These are phyloP conservation scores for Zootoca vivipara DNA, from an alignment of 2,113 vertebrate species.

Conservation along the genomic window DNA sequence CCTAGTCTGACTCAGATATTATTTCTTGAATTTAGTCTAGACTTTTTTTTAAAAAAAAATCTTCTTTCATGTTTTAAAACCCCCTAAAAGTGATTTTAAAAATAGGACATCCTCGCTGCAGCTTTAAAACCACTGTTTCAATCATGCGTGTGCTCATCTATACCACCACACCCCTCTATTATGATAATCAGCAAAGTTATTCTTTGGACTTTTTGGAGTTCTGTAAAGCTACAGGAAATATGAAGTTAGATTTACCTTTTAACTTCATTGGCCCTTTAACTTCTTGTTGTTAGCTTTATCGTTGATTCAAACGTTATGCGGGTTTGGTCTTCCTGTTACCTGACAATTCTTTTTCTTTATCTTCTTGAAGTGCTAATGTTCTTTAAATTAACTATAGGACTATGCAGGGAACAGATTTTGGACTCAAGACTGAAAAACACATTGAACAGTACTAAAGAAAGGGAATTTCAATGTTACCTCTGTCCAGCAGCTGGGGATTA, in stretches of 20 bases:
- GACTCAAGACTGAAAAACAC: neutral
- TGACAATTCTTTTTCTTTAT: neutral
- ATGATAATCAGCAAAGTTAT: too few relatives aligned
- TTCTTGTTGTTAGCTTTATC: neutral
- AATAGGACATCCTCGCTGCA: neutral
- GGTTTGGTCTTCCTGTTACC: constrained; percentile 2
- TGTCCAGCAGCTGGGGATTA: neutral
- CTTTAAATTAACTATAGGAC: neutral
- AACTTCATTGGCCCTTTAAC: neutral
- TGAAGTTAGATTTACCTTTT: neutral
- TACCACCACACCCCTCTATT: too few relatives aligned
- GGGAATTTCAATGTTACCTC: neutral
- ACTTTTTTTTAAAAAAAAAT: neutral
- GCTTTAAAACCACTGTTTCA: neutral
- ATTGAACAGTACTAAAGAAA: neutral
- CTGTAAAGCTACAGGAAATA: neutral
- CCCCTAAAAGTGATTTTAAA: neutral
- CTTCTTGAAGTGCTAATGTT: neutral
- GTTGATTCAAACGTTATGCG: neutral
- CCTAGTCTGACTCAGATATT: constrained; percentile 16
- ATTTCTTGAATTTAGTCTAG: constrained; percentile 29
- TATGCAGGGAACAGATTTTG: neutral
- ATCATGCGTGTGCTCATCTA: accelerated
- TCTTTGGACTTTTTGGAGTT: neutral
- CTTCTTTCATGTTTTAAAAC: neutral